Evolutionary conservation across 2,113 vertebrate species (phyloP).

Genomic region (Helogale parvula): DNA sequence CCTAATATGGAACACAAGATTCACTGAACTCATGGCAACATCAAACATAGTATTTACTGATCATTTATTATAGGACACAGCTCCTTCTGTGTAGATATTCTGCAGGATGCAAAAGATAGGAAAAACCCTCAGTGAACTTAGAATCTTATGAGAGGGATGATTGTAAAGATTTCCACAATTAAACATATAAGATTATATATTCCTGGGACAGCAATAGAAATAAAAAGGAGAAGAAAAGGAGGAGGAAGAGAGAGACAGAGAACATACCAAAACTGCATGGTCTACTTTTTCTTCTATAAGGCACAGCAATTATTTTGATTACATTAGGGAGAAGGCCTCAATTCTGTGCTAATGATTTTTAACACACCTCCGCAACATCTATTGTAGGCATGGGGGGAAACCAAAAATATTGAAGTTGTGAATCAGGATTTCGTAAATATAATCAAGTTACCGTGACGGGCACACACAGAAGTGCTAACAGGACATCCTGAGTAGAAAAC

Average conservation of each 20-base stretch:
- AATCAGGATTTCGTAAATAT: slow-evolving; percentile 33
- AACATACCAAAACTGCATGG: background rate
- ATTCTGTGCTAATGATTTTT: slow-evolving; percentile 72
- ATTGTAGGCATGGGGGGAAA: slow-evolving; percentile 55
- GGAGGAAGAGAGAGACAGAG: background rate
- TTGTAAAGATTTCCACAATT: slow-evolving; percentile 1
- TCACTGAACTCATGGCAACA: background rate
- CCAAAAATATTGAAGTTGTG: slow-evolving; percentile 55
- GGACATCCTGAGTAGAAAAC: background rate
- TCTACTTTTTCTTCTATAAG: slow-evolving; percentile 39
- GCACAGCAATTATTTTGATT: slow-evolving; percentile 72
- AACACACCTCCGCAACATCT: slow-evolving; percentile 66
- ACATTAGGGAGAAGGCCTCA: slow-evolving; percentile 63
- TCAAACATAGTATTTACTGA: background rate
- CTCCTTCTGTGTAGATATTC: background rate
- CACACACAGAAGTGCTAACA: background rate
- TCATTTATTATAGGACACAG: background rate
- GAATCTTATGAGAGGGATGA: background rate
- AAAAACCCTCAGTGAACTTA: background rate
- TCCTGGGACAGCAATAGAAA: background rate
- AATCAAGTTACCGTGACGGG: background rate
- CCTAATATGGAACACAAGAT: background rate
- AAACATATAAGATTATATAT: background rate
- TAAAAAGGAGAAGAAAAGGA: no score
- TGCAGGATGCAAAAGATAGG: background rate